phyloP scores from a whole-genome alignment of 2,113 vertebrate genomes.

The Muntiacus muntjak region DNA sequence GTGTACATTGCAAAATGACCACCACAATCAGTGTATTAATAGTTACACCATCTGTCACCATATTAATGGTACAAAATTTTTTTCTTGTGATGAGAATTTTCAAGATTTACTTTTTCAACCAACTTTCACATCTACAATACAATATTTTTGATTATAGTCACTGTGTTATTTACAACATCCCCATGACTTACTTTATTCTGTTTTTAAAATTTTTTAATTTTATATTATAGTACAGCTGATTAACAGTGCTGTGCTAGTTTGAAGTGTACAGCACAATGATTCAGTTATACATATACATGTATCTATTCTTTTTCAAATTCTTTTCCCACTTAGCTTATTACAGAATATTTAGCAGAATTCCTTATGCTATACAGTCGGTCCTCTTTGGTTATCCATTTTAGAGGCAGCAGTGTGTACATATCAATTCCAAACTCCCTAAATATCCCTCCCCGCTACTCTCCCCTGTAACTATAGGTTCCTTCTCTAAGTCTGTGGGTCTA shows the following conservation, averaged over 20 bases:
- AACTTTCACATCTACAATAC: not conserved
- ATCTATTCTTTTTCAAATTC: not conserved
- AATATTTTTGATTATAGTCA: not conserved
- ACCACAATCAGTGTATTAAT: not conserved
- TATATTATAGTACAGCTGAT: not conserved
- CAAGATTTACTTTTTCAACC: not conserved
- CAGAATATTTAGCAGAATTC: not conserved
- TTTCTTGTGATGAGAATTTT: not conserved
- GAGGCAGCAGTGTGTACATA: not conserved
- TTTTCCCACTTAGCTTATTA: not conserved
- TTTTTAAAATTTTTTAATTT: not conserved
- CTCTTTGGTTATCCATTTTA: not conserved
- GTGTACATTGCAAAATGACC: not conserved
- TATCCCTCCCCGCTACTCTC: not conserved
- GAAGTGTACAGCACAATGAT: not conserved
- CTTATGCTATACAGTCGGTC: not conserved
- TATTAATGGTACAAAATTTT: not conserved
- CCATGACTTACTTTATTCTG: not conserved
- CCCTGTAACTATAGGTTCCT: not conserved
- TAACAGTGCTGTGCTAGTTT: not conserved
- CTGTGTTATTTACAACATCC: not conserved
- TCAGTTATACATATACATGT: not conserved
- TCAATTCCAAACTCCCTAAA: not conserved
- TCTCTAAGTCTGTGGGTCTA: not conserved
- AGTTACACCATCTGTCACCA: not conserved